Conservation (phyloP, 2,797 vertebrate species). For the Gymnoscopelus braueri region DNA sequence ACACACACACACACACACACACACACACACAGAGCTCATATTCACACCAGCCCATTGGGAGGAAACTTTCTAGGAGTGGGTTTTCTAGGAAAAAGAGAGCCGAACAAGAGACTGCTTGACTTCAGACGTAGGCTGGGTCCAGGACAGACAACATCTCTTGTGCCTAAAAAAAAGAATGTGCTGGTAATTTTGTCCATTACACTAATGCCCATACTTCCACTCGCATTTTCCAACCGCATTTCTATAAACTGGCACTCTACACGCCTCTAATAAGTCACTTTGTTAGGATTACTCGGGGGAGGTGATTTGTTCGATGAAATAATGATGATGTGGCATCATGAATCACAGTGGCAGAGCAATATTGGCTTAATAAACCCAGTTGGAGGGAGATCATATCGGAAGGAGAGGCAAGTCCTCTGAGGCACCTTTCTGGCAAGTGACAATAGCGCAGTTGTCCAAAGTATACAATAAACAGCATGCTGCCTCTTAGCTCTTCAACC, state of each 20-base stretch:
- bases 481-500: conserved; percentile 27
- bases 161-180: too few species aligned
- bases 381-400: conserved; percentile 49
- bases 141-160: background rate
- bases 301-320: conserved; percentile 12
- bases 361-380: conserved; percentile 28
- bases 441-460: conserved; percentile 44
- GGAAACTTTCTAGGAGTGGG: conserved; percentile 51
- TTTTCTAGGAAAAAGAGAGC: conserved; percentile 53
- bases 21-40: conserved; percentile 6
- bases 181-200: conserved; percentile 21
- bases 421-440: conserved; percentile 38
- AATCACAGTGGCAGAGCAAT: conserved; percentile 33
- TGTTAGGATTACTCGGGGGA: conserved; percentile 16
- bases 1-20: conserved; percentile 7
- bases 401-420: conserved; percentile 49
- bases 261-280: conserved; percentile 18
- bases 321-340: conserved; percentile 21
- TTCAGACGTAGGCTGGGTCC: conserved; percentile 20
- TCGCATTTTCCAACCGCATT: background rate
- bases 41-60: conserved; percentile 28
- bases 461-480: conserved; percentile 39
- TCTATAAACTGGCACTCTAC: background rate
- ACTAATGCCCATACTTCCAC: background rate
- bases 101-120: conserved; percentile 34